A percentile compares a stretch with the other conserved stretches of the same genome.
Conservation (phyloP, 2,888 invertebrate genomes). For the Nipponacmea schrenckii region DNA sequence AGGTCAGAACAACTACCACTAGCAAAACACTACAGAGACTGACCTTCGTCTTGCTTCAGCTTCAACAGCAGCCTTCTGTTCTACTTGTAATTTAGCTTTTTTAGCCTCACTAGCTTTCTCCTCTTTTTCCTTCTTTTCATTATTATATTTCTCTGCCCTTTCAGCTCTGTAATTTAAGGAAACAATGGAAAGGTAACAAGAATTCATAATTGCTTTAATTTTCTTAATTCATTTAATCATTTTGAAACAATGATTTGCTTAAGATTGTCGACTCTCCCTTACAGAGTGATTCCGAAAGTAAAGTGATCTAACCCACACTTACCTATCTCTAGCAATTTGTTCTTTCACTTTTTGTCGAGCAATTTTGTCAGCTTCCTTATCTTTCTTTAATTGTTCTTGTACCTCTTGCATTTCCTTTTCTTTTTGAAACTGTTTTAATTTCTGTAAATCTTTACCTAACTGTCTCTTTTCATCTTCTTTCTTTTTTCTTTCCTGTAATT, state of each 20-base stretch:
- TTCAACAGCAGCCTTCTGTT: slow-evolving; percentile 54
- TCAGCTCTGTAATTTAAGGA: slow-evolving; percentile 60
- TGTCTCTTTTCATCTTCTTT: slow-evolving; percentile 80
- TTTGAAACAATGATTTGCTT: too few relatives aligned
- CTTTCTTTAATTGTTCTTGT: slow-evolving; percentile 79
- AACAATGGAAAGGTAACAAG: background rate
- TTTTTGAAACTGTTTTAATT: slow-evolving; percentile 79
- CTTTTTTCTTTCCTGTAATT: slow-evolving; percentile 65
- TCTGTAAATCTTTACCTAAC: slow-evolving; percentile 77
- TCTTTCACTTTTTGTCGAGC: slow-evolving; percentile 82
- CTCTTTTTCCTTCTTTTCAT: slow-evolving; percentile 59
- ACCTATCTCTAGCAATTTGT: slow-evolving; percentile 86
- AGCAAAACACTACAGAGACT: background rate
- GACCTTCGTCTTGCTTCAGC: slow-evolving; percentile 62
- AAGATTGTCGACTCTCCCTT: too few relatives aligned
- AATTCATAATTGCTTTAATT: too few relatives aligned
- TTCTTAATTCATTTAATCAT: too few relatives aligned
- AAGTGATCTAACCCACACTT: background rate
- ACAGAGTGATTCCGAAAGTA: too few relatives aligned
- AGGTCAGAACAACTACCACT: too few relatives aligned
- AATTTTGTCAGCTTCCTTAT: slow-evolving; percentile 79
- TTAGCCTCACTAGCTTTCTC: slow-evolving; percentile 47
- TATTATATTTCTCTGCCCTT: slow-evolving; percentile 60
- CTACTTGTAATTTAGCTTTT: slow-evolving; percentile 48
- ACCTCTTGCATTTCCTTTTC: slow-evolving; percentile 80